These are phyloP conservation scores for Aurelia aurita DNA, from an alignment of 30 jellyfish, hydroid and myxozoan genomes.

Conservation along the genomic window DNA sequence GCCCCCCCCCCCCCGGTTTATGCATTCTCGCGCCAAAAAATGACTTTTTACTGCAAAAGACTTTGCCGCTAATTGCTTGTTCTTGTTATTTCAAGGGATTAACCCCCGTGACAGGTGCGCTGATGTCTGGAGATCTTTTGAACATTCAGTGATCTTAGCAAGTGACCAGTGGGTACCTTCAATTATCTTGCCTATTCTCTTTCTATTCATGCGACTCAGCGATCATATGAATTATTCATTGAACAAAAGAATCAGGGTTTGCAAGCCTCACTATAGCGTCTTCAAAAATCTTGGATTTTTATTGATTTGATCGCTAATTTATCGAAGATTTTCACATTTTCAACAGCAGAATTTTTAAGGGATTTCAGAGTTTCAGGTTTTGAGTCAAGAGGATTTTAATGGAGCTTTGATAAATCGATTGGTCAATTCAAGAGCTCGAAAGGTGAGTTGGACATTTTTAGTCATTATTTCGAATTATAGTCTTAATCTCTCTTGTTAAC, in stretches of 20 bases:
- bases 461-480: no score
- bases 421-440: neutral
- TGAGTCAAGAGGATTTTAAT: neutral
- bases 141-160: slow-evolving; percentile 71
- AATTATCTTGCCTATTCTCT: slow-evolving; percentile 10
- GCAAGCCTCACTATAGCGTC: slow-evolving; percentile 48
- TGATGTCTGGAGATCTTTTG: slow-evolving; percentile 70
- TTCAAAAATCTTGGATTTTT: neutral
- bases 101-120: slow-evolving; percentile 40
- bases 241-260: slow-evolving; percentile 7
- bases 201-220: slow-evolving; percentile 21
- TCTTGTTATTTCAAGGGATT: neutral
- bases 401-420: slow-evolving; percentile 6
- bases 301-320: neutral
- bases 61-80: no score
- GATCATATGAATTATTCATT: slow-evolving; percentile 27
- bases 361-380: neutral
- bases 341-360: neutral
- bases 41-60: no score
- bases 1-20: no score
- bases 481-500: no score
- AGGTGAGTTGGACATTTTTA: neutral
- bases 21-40: no score
- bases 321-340: no score
- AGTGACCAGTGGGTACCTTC: slow-evolving; percentile 79